Percentiles rank a stretch among this genome's conserved stretches.
These are phyloP conservation scores for Zaprionus lachaisei DNA, from an alignment of 1,140 invertebrate species.

Conservation along the genomic window DNA sequence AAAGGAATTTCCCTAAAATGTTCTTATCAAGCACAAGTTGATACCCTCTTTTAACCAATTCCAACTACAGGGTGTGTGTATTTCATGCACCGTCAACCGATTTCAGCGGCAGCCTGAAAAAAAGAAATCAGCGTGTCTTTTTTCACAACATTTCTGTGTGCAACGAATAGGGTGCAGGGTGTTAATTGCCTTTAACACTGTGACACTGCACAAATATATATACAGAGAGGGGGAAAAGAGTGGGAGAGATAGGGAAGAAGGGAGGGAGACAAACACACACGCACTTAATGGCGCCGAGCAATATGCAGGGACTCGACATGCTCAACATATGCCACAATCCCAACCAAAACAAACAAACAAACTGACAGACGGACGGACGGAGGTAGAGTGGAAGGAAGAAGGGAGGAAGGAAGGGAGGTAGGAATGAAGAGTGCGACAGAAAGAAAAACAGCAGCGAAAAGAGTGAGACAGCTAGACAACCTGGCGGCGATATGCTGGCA, in stretches of 20 bases:
- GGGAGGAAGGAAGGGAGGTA: neutral
- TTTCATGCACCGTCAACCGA: conserved; percentile 63
- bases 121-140: conserved; percentile 43
- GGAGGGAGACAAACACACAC: conserved; percentile 48
- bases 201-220: conserved; percentile 64
- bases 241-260: neutral
- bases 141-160: conserved; percentile 15
- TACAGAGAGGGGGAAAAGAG: conserved; percentile 3
- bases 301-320: conserved; percentile 35
- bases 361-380: conserved; percentile 38
- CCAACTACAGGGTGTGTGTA: conserved; percentile 31
- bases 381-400: neutral
- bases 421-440: conserved; percentile 15
- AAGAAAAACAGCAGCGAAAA: conserved; percentile 3
- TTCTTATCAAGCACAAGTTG: neutral
- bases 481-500: conserved; percentile 19
- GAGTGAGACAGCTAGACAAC: conserved; percentile 28
- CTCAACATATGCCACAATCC: conserved; percentile 65
- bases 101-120: conserved; percentile 57
- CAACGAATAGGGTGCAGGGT: conserved; percentile 39
- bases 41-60: neutral
- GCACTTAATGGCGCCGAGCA: conserved; percentile 68
- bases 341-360: conserved; percentile 47
- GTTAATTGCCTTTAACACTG: conserved; percentile 76
- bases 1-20: neutral